Evolutionary conservation across 1,140 invertebrate species (phyloP).

Genomic region (Adoxophyes honmai): DNA sequence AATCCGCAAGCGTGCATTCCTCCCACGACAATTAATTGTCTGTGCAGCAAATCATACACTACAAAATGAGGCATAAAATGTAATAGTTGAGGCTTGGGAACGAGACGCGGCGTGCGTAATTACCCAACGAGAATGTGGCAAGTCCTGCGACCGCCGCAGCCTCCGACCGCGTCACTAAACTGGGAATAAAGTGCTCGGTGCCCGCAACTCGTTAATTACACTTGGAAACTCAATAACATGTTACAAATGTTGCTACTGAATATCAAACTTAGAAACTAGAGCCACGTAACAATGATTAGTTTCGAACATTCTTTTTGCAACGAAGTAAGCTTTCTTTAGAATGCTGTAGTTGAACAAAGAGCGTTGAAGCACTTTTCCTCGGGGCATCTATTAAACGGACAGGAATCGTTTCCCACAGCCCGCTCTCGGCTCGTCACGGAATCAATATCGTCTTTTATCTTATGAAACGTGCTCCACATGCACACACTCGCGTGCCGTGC

Average conservation of each 20-base stretch:
- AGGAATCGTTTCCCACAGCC: slow-evolving; percentile 71
- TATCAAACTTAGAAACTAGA: slow-evolving; percentile 14
- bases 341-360: slow-evolving; percentile 40
- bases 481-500: slow-evolving; percentile 31
- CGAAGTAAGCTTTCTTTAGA: slow-evolving; percentile 21
- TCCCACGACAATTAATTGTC: slow-evolving; percentile 69
- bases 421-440: slow-evolving; percentile 66
- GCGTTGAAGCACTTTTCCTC: slow-evolving; percentile 52
- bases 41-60: slow-evolving; percentile 67
- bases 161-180: slow-evolving; percentile 53
- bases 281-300: background rate
- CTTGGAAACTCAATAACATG: slow-evolving; percentile 53
- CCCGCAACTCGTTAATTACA: slow-evolving; percentile 68
- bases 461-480: slow-evolving; percentile 68
- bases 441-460: slow-evolving; percentile 75
- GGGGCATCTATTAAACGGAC: slow-evolving; percentile 68
- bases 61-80: slow-evolving; percentile 71
- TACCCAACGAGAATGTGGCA: slow-evolving; percentile 68
- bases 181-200: slow-evolving; percentile 64
- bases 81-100: slow-evolving; percentile 63
- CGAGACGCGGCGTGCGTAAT: slow-evolving; percentile 64
- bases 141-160: slow-evolving; percentile 55
- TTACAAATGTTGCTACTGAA: slow-evolving; percentile 38
- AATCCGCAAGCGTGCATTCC: slow-evolving; percentile 38
- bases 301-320: background rate